Evolutionary conservation across 2,113 vertebrate genomes (phyloP).

Genomic region (Falco punctatus): DNA sequence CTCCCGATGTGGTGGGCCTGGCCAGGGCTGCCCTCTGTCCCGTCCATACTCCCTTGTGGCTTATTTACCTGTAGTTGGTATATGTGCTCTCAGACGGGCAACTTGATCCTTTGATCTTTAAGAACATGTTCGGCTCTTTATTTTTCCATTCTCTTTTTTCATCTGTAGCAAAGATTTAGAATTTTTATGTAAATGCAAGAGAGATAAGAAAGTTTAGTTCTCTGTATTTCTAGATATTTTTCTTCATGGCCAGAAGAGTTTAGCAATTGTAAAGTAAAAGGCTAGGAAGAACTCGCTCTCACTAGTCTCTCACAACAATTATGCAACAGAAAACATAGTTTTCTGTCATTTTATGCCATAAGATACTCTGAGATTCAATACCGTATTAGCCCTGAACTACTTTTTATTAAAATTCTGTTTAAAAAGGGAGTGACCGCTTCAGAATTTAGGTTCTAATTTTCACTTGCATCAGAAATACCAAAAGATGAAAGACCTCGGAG

Average conservation of each 20-base stretch:
- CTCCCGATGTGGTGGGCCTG: not conserved
- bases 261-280: not conserved
- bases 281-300: not conserved
- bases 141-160: not conserved
- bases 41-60: not conserved
- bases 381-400: not conserved
- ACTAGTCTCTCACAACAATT: not conserved
- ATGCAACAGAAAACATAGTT: not conserved
- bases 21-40: not conserved
- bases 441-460: not conserved
- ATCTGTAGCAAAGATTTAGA: not conserved
- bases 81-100: rapidly evolving
- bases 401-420: not conserved
- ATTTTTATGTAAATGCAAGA: not conserved
- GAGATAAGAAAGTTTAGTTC: not conserved
- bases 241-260: not conserved
- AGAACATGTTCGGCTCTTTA: not conserved
- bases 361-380: not conserved
- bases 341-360: not conserved
- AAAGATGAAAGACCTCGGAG: not conserved
- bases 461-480: not conserved
- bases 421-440: not conserved
- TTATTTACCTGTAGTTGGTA: not conserved
- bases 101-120: not conserved
- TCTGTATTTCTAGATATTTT: not conserved